Evolutionary conservation across 2,888 invertebrate species (phyloP).

Genomic region (Halictus quadricinctus): DNA sequence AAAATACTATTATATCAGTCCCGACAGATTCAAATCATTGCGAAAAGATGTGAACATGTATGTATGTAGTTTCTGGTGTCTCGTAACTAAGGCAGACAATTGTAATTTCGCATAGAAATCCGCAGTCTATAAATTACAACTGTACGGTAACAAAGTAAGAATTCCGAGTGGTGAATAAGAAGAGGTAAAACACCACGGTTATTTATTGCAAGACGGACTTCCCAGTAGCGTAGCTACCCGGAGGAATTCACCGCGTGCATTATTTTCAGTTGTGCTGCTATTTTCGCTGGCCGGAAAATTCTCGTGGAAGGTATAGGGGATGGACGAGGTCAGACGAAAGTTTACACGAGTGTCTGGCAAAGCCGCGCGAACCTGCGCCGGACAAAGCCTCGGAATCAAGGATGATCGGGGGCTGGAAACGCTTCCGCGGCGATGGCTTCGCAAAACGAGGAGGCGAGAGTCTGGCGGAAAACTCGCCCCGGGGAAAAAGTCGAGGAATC

Average conservation of each 20-base stretch:
- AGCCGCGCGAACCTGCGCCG: conserved; percentile 38
- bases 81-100: neutral
- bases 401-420: conserved; percentile 13
- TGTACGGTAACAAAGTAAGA: neutral
- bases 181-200: neutral
- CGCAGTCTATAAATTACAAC: neutral
- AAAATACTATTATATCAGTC: neutral
- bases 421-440: conserved; percentile 45
- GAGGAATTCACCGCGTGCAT: neutral
- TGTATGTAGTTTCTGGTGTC: neutral
- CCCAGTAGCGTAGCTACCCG: neutral
- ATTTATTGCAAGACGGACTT: neutral
- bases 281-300: neutral
- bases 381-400: conserved; percentile 54
- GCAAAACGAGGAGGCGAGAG: conserved; percentile 35
- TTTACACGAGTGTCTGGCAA: conserved; percentile 9
- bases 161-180: neutral
- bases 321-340: neutral
- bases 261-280: neutral
- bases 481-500: conserved; percentile 48
- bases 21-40: neutral
- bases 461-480: conserved; percentile 20
- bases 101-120: neutral
- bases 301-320: neutral
- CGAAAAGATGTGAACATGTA: neutral